Conservation (phyloP, 2,113 vertebrate species). For the Syngnathus floridae region DNA sequence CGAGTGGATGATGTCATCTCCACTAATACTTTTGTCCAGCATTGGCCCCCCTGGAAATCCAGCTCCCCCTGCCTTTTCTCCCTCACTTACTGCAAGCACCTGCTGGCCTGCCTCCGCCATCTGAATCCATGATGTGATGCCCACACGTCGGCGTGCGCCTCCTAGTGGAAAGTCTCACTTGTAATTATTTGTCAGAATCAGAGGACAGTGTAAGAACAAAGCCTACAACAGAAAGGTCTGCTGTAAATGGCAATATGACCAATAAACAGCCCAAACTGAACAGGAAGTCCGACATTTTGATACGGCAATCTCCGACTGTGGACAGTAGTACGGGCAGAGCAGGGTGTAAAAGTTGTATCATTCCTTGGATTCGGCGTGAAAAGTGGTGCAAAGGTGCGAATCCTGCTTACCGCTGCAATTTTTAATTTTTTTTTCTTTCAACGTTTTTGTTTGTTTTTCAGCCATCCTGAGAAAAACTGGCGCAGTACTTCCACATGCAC, state of each 20-base stretch:
- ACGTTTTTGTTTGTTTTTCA: not conserved
- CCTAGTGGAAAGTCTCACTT: conserved; percentile 60
- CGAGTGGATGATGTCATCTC: conserved; percentile 66
- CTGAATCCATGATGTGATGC: conserved; percentile 70
- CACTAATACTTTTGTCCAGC: conserved; percentile 47
- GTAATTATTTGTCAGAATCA: conserved; percentile 54
- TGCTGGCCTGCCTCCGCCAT: conserved; percentile 44
- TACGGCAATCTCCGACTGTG: not conserved
- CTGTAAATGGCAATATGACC: no score
- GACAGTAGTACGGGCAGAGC: no score
- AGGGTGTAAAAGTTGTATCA: not conserved
- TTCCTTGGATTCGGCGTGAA: not conserved
- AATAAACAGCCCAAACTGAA: not conserved
- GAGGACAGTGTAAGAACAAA: not conserved
- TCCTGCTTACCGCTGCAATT: not conserved
- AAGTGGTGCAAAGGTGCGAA: not conserved
- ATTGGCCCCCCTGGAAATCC: not conserved
- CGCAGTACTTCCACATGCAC: not conserved
- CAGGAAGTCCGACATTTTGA: not conserved
- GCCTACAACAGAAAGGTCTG: no score
- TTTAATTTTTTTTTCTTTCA: no score
- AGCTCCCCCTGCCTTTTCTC: conserved; percentile 24
- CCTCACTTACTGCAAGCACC: conserved; percentile 23
- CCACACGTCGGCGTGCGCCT: conserved; percentile 62
- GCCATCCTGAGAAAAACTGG: not conserved